Conservation (phyloP, 1,140 invertebrate genomes). For the Luehdorfia chinensis region DNA sequence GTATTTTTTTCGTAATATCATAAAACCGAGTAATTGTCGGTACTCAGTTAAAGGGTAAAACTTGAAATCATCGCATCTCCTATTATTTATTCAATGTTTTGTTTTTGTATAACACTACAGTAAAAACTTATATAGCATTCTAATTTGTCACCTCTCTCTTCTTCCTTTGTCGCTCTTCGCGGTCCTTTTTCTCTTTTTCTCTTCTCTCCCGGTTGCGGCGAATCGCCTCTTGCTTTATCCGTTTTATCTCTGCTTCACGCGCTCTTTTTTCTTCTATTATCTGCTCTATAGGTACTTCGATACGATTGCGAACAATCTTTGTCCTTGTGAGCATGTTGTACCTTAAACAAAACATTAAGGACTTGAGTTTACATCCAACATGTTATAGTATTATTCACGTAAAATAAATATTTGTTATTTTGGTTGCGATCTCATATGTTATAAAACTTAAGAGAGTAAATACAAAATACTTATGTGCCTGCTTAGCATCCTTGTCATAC, state of each 20-base stretch:
- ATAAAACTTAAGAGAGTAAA: constrained; percentile 2
- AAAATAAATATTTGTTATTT: constrained; percentile 1
- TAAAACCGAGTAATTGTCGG: no score
- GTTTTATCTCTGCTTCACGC: constrained; percentile 43
- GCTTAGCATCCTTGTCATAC: background rate
- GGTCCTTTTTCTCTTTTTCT: constrained; percentile 43
- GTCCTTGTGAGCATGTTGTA: constrained; percentile 68
- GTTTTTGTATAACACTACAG: no score
- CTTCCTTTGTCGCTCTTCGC: constrained; percentile 57
- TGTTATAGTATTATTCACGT: no score
- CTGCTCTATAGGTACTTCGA: constrained; percentile 62
- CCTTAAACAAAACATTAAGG: constrained; percentile 22
- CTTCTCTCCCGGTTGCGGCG: constrained; percentile 35
- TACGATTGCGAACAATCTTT: constrained; percentile 54
- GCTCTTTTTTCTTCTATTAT: constrained; percentile 57
- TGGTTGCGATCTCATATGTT: background rate
- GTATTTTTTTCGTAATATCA: no score
- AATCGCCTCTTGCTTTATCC: constrained; percentile 41
- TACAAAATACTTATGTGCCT: constrained; percentile 15
- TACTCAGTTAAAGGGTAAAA: no score
- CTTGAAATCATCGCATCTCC: no score
- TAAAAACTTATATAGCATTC: no score
- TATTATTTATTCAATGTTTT: no score
- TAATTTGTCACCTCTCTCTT: constrained; percentile 57
- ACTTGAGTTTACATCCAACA: background rate